These are phyloP conservation scores for Holocentrus rufus DNA, from an alignment of 2,797 vertebrate genomes.

Conservation along the genomic window DNA sequence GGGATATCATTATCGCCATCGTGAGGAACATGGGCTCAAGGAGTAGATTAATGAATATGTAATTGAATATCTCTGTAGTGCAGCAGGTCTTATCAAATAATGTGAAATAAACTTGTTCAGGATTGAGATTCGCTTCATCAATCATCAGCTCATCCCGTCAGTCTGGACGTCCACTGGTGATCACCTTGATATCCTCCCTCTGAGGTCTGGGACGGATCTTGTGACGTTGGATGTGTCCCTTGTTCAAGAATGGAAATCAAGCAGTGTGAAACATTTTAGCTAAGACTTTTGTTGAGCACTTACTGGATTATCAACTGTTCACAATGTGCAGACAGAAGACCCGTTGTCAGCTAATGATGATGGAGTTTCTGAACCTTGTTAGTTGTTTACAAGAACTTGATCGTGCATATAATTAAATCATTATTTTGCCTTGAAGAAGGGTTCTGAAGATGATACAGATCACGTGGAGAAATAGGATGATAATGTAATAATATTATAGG, in stretches of 20 bases:
- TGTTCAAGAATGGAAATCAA: constrained; percentile 13
- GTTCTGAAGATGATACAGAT: no score
- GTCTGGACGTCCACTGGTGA: constrained; percentile 19
- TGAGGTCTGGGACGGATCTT: constrained; percentile 1
- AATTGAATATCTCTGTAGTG: constrained; percentile 64
- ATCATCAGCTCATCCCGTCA: constrained; percentile 64
- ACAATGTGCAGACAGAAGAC: background rate
- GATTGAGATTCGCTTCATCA: constrained; percentile 58
- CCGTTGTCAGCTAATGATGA: background rate
- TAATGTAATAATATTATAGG: background rate
- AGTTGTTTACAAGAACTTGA: no score
- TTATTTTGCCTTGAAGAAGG: no score
- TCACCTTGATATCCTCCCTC: constrained; percentile 35
- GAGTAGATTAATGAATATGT: constrained; percentile 53
- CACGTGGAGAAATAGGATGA: background rate
- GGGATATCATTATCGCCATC: constrained; percentile 41
- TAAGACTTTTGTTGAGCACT: background rate
- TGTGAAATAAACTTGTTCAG: constrained; percentile 60
- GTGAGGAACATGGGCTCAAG: constrained; percentile 33
- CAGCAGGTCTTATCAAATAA: constrained; percentile 72
- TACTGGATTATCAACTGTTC: no score
- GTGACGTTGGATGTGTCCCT: constrained; percentile 9
- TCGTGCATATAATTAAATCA: background rate
- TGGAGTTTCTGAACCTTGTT: background rate
- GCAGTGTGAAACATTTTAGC: background rate